phyloP scores from a whole-genome alignment of 2,888 invertebrate species.

The Cosmia trapezina region DNA sequence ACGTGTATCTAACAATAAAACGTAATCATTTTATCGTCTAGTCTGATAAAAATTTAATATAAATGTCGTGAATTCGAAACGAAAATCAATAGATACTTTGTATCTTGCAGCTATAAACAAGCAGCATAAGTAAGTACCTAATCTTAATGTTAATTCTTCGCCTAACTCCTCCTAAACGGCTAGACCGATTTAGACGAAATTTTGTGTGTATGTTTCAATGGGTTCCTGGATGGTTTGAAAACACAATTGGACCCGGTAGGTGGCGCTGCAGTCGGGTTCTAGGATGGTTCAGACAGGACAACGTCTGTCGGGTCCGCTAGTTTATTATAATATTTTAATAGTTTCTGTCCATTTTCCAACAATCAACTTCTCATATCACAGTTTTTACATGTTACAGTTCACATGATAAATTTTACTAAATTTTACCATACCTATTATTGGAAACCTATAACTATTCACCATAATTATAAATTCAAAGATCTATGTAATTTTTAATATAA shows the following conservation, averaged over 20 bases:
- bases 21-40: conserved; percentile 21
- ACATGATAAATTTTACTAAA: not conserved
- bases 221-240: too few species aligned
- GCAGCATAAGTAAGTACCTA: conserved; percentile 56
- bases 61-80: conserved; percentile 33
- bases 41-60: conserved; percentile 56
- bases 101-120: conserved; percentile 63
- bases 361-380: too few species aligned
- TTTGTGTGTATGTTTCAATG: too few species aligned
- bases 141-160: too few species aligned
- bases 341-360: not conserved
- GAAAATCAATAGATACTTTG: conserved; percentile 57
- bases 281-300: too few species aligned
- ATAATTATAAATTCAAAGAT: not conserved
- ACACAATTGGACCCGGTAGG: too few species aligned
- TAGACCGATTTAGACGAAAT: too few species aligned
- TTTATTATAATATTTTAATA: not conserved
- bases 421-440: not conserved
- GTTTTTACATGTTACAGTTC: too few species aligned
- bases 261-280: too few species aligned
- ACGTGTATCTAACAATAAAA: conserved; percentile 29
- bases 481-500: not conserved
- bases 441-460: not conserved
- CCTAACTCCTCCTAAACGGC: too few species aligned
- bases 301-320: too few species aligned